Base-by-base conservation (phyloP, 2,888 invertebrate species). In the Furcula furcula region DNA sequence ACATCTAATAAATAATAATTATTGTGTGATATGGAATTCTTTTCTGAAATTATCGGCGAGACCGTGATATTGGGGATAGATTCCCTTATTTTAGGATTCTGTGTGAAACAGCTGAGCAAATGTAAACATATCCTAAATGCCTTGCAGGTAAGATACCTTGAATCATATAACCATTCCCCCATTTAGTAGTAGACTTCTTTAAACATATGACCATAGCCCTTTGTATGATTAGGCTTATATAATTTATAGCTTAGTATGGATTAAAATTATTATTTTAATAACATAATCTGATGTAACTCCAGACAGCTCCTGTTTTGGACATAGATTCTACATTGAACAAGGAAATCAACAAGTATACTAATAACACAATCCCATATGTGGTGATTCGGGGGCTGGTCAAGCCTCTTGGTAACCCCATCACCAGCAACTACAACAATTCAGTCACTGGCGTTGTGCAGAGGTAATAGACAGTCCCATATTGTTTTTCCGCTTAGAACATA, bases 401-500 rank as follows among this genome's bases (percentile, higher is more conserved):
- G 63, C 93, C 96, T 0, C 82, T 96, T 3, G 94, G 95, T 4
- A 91, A 91, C 48, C 93, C 95, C 1, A 92, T 96, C 42, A 90
- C 90, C 34, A 95, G 95, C 75, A 91, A 92, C 53, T 92, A 94
- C 72, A 93, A 94, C 63, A 91, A 92, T 34, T 90, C 91, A 33
- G 91, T 95, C 2, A 92, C 92, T 12, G 96, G 96, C 23, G 96
- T 96, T 4, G 84, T 96, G 25, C 95, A 96, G 68, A 92, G 94
- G 86, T 84, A 47, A 48, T 32, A n/a, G 6, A 28, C 16, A 10
- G 30, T 25, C 14, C 9, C n/a, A n/a, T n/a, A n/a, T n/a, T n/a
- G n/a, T n/a, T n/a, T n/a, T n/a, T n/a, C n/a, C n/a, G n/a, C n/a
- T n/a, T n/a, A n/a, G n/a, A n/a, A n/a, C n/a, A n/a, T n/a, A n/a